phyloP scores from a whole-genome alignment of 2,113 vertebrate genomes.

The Burhinus oedicnemus region DNA sequence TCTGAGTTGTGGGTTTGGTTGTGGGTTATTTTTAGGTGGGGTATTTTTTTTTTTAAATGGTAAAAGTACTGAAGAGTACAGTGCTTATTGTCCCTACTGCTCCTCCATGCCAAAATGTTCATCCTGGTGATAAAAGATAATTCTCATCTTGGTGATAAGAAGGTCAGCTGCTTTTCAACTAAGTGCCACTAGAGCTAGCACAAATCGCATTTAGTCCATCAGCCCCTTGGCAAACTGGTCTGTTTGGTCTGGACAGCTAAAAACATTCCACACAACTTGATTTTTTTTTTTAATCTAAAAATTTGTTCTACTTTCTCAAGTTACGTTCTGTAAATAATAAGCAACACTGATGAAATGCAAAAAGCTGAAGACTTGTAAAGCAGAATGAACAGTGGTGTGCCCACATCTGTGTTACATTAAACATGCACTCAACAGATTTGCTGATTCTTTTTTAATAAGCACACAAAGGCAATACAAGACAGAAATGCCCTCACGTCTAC shows the following conservation, averaged over 20 bases:
- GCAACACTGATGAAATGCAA: conserved; percentile 76
- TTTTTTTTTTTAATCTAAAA: conserved; percentile 70
- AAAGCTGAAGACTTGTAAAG: conserved; percentile 76
- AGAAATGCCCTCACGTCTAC: conserved; percentile 69
- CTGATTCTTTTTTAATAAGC: conserved; percentile 77
- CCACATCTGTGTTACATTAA: conserved; percentile 82
- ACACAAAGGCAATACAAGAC: conserved; percentile 67
- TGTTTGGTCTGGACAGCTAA: conserved; percentile 79
- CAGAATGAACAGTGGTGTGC: conserved; percentile 61
- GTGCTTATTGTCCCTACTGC: background rate
- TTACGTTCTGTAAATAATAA: conserved; percentile 82
- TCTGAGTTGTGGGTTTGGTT: background rate
- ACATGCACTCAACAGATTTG: conserved; percentile 70
- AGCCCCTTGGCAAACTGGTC: conserved; percentile 69
- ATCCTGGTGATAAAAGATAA: background rate
- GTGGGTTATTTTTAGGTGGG: background rate
- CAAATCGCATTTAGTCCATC: conserved; percentile 48
- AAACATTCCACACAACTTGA: conserved; percentile 73
- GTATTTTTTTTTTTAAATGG: background rate
- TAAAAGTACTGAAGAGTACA: background rate
- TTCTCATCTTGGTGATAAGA: conserved; percentile 7
- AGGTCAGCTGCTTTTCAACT: conserved; percentile 48
- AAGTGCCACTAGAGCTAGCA: conserved; percentile 17
- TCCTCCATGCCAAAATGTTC: background rate
- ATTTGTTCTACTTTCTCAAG: conserved; percentile 77